A percentile compares a stretch with the other conserved stretches of the same genome.
Conservation (phyloP, 2,797 vertebrate species). For the Smutsia gigantea region DNA sequence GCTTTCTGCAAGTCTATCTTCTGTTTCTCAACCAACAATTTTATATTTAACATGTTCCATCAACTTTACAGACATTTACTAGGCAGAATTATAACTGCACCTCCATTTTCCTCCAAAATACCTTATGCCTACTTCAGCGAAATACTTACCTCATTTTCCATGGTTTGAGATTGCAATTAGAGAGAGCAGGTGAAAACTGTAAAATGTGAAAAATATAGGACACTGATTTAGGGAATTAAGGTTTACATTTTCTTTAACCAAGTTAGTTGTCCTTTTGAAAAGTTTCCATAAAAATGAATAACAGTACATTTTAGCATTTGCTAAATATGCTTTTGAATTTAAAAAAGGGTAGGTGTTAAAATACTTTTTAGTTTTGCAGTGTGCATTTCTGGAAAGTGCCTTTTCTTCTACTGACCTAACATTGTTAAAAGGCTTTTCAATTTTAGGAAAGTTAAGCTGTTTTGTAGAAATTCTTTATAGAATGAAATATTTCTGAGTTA, state of each 20-base stretch:
- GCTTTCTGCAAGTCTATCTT: neutral
- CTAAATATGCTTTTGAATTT: neutral
- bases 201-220: neutral
- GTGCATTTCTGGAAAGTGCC: neutral
- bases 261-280: neutral
- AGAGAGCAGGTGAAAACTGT: neutral
- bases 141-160: neutral
- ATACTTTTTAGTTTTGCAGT: neutral
- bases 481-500: neutral
- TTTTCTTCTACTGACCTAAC: neutral
- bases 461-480: constrained; percentile 12
- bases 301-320: neutral
- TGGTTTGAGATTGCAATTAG: neutral
- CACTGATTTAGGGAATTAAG: neutral
- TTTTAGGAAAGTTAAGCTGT: neutral
- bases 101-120: neutral
- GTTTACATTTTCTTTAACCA: neutral
- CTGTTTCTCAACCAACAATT: neutral
- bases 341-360: neutral
- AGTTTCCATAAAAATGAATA: neutral
- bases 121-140: neutral
- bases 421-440: neutral
- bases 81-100: neutral
- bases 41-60: neutral
- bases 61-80: neutral